Evolutionary conservation across 2,113 vertebrate genomes (phyloP), one percentile per base, ranked within the genome.

Genomic region (Gila orcuttii): DNA sequence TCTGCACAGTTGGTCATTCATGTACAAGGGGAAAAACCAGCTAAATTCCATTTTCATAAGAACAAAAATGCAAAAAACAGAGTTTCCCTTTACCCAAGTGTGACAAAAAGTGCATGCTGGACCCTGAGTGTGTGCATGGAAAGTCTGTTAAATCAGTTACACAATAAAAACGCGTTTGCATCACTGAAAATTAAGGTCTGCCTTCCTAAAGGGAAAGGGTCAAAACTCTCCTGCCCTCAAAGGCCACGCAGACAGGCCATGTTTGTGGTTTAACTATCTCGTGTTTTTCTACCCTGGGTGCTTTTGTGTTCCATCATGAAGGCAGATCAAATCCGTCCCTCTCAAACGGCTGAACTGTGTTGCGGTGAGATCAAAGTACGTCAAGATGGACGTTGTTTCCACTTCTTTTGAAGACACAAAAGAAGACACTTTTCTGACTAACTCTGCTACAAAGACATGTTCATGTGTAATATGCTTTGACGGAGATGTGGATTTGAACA

Each of bases 141-240:
- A 60, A 21, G 17, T 79, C 76, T 33, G 55, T 79, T 79, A 79
- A 79, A 42, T 23, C 39, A 25, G 33, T 79, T 59, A 1, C 50
- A 39, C 10, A 4, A 60, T 36, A 13, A 74, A 74, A n/a, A n/a
- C 1, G 52, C n/a, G 31, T 2, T 79, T 79, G 5, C 3, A 6
- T 79, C 55, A 79, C 10, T 79, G 31, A 42, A 79, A 77, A 10
- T 23, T 31, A 71, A 71, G 68, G 5, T 39, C 68, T 71, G 68
- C 33, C 33, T 36, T 36, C 66, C 33, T 42, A 42, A 71, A 6
- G 21, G 19, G 39, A 69, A 69, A 11, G 33, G 21, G 39, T 47
- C 39, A 25, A 25, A 74, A 11, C 1, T 42, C 36, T 71, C 68
- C 68, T 71, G 17, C 68, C 33, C 33, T 39, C 33, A 15, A 74